phyloP scores from a whole-genome alignment of 2,888 invertebrate genomes.

The Trissolcus brochymenae region DNA sequence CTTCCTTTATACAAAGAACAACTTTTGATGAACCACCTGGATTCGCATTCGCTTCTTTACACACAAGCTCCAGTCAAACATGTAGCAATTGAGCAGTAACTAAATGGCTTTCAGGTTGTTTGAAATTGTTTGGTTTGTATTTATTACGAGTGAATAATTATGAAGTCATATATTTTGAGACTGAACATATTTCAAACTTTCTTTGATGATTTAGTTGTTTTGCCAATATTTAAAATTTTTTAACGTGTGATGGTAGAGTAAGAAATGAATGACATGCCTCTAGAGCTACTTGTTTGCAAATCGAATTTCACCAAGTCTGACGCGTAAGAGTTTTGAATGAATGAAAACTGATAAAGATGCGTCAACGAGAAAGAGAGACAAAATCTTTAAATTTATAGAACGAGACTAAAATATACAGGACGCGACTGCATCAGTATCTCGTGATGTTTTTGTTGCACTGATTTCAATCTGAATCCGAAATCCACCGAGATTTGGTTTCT shows the following conservation, averaged over 20 bases:
- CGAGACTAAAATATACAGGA: not conserved
- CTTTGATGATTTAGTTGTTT: not conserved
- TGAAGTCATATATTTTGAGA: not conserved
- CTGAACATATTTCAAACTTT: not conserved
- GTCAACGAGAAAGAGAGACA: conserved; percentile 4
- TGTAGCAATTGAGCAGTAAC: too few species aligned
- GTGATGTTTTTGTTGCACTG: conserved; percentile 10
- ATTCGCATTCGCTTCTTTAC: too few species aligned
- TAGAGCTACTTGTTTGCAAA: not conserved
- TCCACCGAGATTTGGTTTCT: conserved; percentile 16
- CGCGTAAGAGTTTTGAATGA: conserved; percentile 75
- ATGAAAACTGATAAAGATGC: conserved; percentile 9
- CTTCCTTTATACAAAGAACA: too few species aligned
- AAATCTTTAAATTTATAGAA: not conserved
- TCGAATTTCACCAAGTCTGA: conserved; percentile 65
- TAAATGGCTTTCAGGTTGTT: too few species aligned
- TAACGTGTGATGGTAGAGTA: not conserved
- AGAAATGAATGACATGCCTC: conserved; percentile 40
- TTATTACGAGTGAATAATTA: not conserved
- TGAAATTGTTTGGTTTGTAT: too few species aligned
- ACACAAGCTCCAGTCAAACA: too few species aligned
- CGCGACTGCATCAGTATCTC: not conserved
- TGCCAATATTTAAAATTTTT: not conserved
- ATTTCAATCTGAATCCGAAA: conserved; percentile 37
- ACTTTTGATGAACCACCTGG: too few species aligned